Evolutionary conservation across 2,888 invertebrate genomes (phyloP), one percentile per base, ranked within the genome.

Genomic region (Phengaris alcon): DNA sequence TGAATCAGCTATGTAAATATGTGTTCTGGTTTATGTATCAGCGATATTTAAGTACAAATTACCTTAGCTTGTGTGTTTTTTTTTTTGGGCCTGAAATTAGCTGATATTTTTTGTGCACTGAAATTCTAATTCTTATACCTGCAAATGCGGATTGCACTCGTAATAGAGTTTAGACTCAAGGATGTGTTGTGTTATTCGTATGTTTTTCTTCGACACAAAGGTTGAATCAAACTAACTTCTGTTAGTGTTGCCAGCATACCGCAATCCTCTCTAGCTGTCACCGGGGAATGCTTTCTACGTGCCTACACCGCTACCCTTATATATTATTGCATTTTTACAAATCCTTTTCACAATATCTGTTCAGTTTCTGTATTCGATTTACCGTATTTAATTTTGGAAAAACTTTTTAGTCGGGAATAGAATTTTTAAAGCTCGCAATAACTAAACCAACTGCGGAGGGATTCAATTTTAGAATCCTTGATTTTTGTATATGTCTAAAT

Each of bases 201-300:
- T 64, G 22, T 59, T 59, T 64, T 64, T 7, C 35, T 44, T 44
- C 64, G 64, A 10, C 10, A 6, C 12, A 12, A 35, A 64, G 64
- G 64, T 52, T 22, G 52, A 52, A 52, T 10, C 52, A 35, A 35
- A 35, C 6, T 12, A 12, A 6, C 64, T 35, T 64, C 35, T 35
- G 64, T 64, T 64, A 44, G 64, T 64, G 64, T 35, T 10, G 64
- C 12, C 64, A 59, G 64, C 64, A 8, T 1, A 6, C 72, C 52
- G 54, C 72, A 72, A 35, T 72, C 54, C 72, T 10, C 68, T 12
- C 35, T 2, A 44, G 35, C 54, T 70, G 72, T 54, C 72, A 35
- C 72, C 8, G 35, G 72, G 72, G 72, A 72, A 72, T 54, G 72
- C 68, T 69, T 69, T n/a, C 7, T 72, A 52, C 72, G 52, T 35